Evolutionary conservation across 2,888 invertebrate species (phyloP).

Genomic region (Dicranocentrus wangi): DNA sequence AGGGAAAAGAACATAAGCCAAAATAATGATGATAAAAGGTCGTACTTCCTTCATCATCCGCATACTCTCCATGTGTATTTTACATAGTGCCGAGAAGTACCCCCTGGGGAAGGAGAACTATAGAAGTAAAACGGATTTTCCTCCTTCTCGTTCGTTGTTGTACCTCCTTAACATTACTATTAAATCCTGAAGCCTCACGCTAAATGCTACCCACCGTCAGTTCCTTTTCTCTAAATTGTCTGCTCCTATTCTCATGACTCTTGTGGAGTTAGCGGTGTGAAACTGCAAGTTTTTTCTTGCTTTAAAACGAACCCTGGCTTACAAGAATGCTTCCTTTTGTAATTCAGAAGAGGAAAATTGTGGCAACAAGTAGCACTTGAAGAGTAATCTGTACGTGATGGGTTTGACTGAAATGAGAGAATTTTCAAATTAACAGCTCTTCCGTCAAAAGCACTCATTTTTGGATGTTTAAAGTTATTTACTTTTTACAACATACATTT

Average conservation of each 20-base stretch:
- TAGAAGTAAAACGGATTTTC: conserved; percentile 46
- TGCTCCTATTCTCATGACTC: background rate
- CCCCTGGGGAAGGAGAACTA: conserved; percentile 37
- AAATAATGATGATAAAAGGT: conserved; percentile 41
- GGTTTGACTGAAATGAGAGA: conserved; percentile 6
- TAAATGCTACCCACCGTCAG: background rate
- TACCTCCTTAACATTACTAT: conserved; percentile 32
- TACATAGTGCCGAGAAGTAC: conserved; percentile 32
- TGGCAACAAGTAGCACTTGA: background rate
- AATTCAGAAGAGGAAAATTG: conserved; percentile 5
- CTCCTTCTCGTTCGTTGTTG: conserved; percentile 43
- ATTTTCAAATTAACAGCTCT: conserved; percentile 16
- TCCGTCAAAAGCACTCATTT: background rate
- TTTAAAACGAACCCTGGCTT: background rate
- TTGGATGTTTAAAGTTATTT: background rate
- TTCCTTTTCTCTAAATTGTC: background rate
- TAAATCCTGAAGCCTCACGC: background rate
- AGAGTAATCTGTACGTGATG: too few relatives aligned
- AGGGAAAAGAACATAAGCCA: conserved; percentile 15
- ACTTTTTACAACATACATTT: background rate
- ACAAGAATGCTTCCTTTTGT: background rate
- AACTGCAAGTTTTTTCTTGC: background rate
- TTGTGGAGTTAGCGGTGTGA: conserved; percentile 6
- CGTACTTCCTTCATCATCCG: conserved; percentile 28
- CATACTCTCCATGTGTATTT: background rate